Base-by-base conservation (phyloP, 2,888 invertebrate genomes). In the Cylindroiulus punctatus region DNA sequence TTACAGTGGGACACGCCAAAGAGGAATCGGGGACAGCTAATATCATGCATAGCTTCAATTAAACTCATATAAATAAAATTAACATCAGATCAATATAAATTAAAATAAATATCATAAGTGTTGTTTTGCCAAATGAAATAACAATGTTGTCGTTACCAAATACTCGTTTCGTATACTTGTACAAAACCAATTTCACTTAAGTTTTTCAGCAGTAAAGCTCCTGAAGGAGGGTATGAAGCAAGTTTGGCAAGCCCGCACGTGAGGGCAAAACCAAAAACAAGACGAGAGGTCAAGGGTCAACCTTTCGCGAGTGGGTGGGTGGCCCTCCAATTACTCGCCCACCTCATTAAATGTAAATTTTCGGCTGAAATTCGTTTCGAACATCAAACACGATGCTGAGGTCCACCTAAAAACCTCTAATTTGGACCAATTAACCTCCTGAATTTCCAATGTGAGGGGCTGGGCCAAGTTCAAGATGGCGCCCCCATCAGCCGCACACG, bases 301-400 rank as follows among this genome's bases (percentile, higher is more conserved):
- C 57, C 19, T n/a, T 57, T 57, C 17, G n/a, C 17, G n/a, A n/a
- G 57, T n/a, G 57, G 57, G 57, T 57, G 57, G 40, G 40, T 8
- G 4, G 40, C 40, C 8, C 40, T 40, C 19, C 47, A 47, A 47
- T 47, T 47, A 47, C 19, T 57, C 57, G n/a, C 57, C 1, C n/a
- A n/a, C 7, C n/a, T 17, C n/a, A n/a, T 57, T 57, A n/a, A n/a
- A n/a, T n/a, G n/a, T n/a, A 52, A n/a, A 57, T 57, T 57, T 57
- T 57, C 19, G 57, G 57, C 4, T n/a, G n/a, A 57, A 57, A 57
- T 22, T n/a, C 57, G 57, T n/a, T 57, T 19, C 7, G n/a, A n/a
- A 57, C 57, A 57, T 57, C 57, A 57, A 57, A 57, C n/a, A 57
- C 19, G n/a, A 57, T n/a, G n/a, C 57, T 57, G 57, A n/a, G 57